Conservation (phyloP, 1,140 invertebrate genomes). For the Linepithema humile region DNA sequence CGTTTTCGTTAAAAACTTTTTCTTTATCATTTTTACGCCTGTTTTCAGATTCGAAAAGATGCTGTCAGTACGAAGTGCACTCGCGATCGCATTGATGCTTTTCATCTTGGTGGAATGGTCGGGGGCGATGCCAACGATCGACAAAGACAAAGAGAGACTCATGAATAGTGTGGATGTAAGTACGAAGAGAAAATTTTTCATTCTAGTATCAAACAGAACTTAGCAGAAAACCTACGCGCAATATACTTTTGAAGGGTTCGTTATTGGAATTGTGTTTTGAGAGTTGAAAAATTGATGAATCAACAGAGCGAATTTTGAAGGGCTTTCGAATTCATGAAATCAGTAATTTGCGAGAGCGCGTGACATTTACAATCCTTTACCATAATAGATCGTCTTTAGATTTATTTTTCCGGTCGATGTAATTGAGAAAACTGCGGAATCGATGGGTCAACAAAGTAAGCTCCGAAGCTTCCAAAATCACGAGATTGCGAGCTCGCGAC, state of each 20-base stretch:
- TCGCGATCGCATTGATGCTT: constrained; percentile 66
- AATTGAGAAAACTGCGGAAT: too few species aligned
- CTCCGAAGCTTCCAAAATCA: neutral
- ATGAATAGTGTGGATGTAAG: constrained; percentile 77
- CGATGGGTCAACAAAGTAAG: neutral
- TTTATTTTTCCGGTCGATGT: too few species aligned
- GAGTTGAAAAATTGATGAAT: neutral
- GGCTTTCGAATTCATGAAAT: too few species aligned
- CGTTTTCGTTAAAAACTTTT: neutral
- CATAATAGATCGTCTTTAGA: too few species aligned
- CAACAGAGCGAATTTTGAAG: too few species aligned
- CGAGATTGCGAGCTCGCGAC: neutral
- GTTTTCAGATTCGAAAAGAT: constrained; percentile 58
- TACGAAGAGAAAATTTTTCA: constrained; percentile 34
- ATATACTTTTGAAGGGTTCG: neutral
- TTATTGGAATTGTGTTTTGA: neutral
- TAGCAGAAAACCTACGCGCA: neutral
- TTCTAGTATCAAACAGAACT: too few species aligned
- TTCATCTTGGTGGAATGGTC: constrained; percentile 68
- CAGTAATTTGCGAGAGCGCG: too few species aligned
- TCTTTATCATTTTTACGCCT: neutral
- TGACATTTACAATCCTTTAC: too few species aligned
- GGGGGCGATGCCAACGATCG: constrained; percentile 67
- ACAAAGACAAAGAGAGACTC: constrained; percentile 78
- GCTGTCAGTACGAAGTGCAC: constrained; percentile 67